Conservation (phyloP, 2,888 invertebrate genomes). For the Lacanobia oleracea region DNA sequence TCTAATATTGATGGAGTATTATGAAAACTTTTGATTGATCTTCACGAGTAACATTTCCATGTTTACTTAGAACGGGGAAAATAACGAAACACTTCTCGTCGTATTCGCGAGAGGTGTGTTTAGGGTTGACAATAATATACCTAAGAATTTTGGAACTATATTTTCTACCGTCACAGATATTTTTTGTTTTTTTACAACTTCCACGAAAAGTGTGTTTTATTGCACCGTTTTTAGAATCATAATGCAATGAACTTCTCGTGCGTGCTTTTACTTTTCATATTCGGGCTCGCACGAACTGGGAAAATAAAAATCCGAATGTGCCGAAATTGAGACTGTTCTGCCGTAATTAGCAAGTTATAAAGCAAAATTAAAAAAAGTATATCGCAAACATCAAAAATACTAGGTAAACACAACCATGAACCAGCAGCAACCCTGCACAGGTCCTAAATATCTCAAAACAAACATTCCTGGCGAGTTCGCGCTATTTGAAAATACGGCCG, state of each 20-base stretch:
- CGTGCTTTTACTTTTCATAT: background rate
- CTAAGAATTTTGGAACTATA: background rate
- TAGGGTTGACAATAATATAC: conserved; percentile 41
- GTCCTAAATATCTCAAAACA: conserved; percentile 81
- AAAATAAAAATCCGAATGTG: background rate
- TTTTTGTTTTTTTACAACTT: background rate
- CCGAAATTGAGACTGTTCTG: background rate
- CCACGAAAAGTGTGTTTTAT: background rate
- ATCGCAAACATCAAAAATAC: too few species aligned
- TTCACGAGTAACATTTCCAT: conserved; percentile 57
- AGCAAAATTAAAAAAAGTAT: background rate
- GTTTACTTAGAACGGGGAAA: conserved; percentile 56
- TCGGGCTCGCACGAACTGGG: background rate
- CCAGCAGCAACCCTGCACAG: conserved; percentile 66
- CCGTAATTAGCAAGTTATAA: background rate
- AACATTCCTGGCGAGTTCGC: conserved; percentile 78
- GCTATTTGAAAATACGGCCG: conserved; percentile 78
- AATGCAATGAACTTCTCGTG: background rate
- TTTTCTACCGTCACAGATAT: background rate
- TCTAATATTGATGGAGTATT: conserved; percentile 66
- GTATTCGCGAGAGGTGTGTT: conserved; percentile 38
- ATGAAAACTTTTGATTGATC: conserved; percentile 68
- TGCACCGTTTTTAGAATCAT: background rate
- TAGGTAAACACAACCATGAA: conserved; percentile 62
- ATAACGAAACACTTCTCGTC: conserved; percentile 62